Conservation (phyloP, 2,113 vertebrate genomes). For the Tichodroma muraria region DNA sequence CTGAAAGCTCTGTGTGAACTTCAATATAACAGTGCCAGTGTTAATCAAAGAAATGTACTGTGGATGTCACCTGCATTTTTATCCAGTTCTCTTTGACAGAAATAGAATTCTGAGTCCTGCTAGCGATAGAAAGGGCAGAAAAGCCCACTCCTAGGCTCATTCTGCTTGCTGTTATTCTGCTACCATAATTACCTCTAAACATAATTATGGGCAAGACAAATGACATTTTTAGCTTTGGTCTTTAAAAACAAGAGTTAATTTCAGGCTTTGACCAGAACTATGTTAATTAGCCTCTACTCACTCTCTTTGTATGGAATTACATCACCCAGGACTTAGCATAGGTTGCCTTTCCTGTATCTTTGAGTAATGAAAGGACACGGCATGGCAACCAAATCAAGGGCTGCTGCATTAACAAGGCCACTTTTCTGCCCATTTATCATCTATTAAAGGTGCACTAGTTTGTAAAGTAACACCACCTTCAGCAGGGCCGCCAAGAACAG, state of each 20-base stretch:
- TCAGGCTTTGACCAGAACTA: conserved; percentile 69
- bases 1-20: neutral
- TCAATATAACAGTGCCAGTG: neutral
- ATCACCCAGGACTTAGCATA: conserved; percentile 55
- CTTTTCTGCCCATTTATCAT: conserved; percentile 80
- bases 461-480: conserved; percentile 76
- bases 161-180: conserved; percentile 40
- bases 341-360: conserved; percentile 52
- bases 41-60: conserved; percentile 45
- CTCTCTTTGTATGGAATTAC: conserved; percentile 39
- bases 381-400: conserved; percentile 61
- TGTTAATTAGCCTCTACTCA: conserved; percentile 69
- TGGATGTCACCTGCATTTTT: conserved; percentile 49
- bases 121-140: neutral
- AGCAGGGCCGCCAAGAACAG: conserved; percentile 62
- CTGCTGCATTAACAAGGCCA: conserved; percentile 73
- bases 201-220: conserved; percentile 68
- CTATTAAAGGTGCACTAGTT: conserved; percentile 77
- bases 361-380: conserved; percentile 74
- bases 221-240: conserved; percentile 57
- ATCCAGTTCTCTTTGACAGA: conserved; percentile 30
- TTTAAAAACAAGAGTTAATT: conserved; percentile 73
- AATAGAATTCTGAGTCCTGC: conserved; percentile 30
- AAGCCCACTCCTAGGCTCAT: neutral
- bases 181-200: conserved; percentile 66